A percentile compares a stretch with the other conserved stretches of the same genome.
Conservation (phyloP, 1,140 invertebrate species). For the Galendromus occidentalis region DNA sequence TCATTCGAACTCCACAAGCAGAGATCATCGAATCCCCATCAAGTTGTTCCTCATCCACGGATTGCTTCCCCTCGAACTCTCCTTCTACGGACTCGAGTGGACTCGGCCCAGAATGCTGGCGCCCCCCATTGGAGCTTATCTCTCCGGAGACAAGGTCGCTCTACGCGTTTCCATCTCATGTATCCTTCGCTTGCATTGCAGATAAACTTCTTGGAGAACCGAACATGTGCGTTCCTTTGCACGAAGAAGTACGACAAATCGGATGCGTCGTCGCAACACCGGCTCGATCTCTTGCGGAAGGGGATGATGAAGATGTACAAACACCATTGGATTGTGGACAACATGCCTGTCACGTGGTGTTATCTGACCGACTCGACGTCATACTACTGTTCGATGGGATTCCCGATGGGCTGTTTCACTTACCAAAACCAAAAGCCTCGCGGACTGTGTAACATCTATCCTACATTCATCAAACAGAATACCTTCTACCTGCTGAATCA, state of each 20-base stretch:
- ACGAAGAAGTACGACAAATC: constrained; percentile 40
- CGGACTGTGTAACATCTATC: background rate
- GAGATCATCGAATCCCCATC: too few relatives aligned
- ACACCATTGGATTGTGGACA: constrained; percentile 85
- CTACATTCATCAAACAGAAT: constrained; percentile 36
- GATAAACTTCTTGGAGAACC: constrained; percentile 40
- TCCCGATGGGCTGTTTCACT: constrained; percentile 90
- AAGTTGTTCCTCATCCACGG: too few relatives aligned
- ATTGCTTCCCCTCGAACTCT: too few relatives aligned
- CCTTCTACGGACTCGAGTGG: too few relatives aligned
- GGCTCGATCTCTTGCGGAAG: constrained; percentile 58
- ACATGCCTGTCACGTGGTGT: constrained; percentile 88
- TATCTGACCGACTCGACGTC: constrained; percentile 53
- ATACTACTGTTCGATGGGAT: constrained; percentile 74
- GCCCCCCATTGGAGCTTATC: too few relatives aligned
- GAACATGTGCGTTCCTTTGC: constrained; percentile 49
- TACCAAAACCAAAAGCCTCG: background rate
- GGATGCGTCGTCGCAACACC: background rate
- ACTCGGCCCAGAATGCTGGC: too few relatives aligned
- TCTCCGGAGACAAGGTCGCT: too few relatives aligned
- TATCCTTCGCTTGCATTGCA: constrained; percentile 26
- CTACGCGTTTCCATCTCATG: too few relatives aligned
- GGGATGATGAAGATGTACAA: constrained; percentile 93
- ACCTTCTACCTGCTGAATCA: constrained; percentile 91
- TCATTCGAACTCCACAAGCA: too few relatives aligned